Evolutionary conservation across 2,888 invertebrate species (phyloP).

Genomic region (Drosophila rellima): DNA sequence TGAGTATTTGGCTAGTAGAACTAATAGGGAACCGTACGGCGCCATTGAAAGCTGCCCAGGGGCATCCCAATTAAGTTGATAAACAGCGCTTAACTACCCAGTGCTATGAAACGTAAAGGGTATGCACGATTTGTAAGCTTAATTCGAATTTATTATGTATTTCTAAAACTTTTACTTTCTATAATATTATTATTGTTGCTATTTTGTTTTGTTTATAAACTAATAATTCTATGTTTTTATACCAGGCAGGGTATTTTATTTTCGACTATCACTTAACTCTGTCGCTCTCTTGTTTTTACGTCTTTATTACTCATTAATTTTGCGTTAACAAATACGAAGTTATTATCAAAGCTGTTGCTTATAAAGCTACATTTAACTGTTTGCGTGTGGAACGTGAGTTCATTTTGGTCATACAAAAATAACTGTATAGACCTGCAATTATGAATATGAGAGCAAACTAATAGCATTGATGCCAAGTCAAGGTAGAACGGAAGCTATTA

Average conservation of each 20-base stretch:
- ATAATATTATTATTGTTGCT: too few species aligned
- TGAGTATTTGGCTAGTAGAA: conserved; percentile 49
- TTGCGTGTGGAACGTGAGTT: conserved; percentile 30
- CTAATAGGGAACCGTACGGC: conserved; percentile 38
- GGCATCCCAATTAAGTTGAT: conserved; percentile 49
- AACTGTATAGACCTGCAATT: conserved; percentile 1
- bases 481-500: conserved; percentile 24
- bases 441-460: not conserved
- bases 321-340: conserved; percentile 34
- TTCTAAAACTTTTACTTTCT: not conserved
- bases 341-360: conserved; percentile 22
- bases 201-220: not conserved
- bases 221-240: not conserved
- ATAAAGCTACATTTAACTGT: conserved; percentile 26
- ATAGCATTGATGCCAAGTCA: not conserved
- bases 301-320: conserved; percentile 36
- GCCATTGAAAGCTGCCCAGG: conserved; percentile 32
- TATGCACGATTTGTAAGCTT: not conserved
- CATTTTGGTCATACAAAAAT: conserved; percentile 10
- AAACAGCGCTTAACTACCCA: conserved; percentile 23
- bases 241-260: conserved; percentile 6
- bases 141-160: too few species aligned
- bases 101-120: not conserved
- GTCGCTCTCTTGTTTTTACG: conserved; percentile 1
- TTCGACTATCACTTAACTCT: not conserved